Percentiles rank a stretch among this genome's conserved stretches.
phyloP scores from a whole-genome alignment of 1,140 invertebrate species.

The Tetragnatha versicolor region DNA sequence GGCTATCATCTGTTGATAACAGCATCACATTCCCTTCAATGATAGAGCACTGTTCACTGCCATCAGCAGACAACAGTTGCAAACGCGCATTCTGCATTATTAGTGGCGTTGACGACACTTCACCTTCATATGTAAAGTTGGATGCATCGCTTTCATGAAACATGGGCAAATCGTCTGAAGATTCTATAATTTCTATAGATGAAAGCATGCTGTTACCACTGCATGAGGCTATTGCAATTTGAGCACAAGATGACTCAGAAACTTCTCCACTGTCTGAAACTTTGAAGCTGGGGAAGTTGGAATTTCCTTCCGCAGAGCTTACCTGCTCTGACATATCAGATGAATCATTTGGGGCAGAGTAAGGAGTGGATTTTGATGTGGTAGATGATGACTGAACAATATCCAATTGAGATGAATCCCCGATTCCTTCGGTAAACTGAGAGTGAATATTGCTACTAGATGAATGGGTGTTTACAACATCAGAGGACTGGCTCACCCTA shows the following conservation, averaged over 20 bases:
- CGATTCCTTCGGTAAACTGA: neutral
- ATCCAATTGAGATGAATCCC: constrained; percentile 28
- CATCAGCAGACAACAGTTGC: neutral
- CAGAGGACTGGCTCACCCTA: constrained; percentile 35
- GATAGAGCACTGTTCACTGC: constrained; percentile 8
- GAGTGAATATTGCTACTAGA: neutral
- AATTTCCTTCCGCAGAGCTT: constrained; percentile 19
- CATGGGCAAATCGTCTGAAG: neutral
- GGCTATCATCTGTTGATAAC: neutral
- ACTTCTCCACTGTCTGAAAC: neutral
- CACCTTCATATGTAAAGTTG: constrained; percentile 3
- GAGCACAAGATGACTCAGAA: constrained; percentile 5
- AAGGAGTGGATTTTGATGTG: neutral
- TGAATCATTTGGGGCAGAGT: neutral
- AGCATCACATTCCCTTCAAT: constrained; percentile 10
- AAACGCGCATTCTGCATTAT: neutral
- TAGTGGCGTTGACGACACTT: constrained; percentile 33
- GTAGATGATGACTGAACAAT: constrained; percentile 30
- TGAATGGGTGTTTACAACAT: constrained; percentile 29
- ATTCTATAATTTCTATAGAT: neutral
- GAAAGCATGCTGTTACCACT: too few relatives aligned
- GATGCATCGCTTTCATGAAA: neutral
- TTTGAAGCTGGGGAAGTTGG: neutral
- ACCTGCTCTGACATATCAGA: constrained; percentile 5
- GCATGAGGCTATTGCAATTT: neutral